Conservation (phyloP, 1,140 invertebrate genomes). For the Nebria ingens region DNA sequence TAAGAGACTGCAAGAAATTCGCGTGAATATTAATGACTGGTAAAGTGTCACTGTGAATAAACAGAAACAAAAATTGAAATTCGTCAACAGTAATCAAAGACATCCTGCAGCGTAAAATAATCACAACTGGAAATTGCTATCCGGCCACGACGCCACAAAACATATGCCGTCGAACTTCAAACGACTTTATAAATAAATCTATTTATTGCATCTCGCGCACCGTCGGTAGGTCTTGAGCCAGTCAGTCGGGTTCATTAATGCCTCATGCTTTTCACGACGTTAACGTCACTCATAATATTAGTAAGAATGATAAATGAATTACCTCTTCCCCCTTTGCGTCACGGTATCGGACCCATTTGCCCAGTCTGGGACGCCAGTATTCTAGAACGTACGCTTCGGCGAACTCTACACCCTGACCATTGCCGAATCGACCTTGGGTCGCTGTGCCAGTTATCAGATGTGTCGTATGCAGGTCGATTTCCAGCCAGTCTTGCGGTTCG, state of each 20-base stretch:
- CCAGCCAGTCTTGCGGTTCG: constrained; percentile 66
- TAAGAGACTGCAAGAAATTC: background rate
- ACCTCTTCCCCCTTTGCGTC: constrained; percentile 61
- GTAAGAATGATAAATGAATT: constrained; percentile 16
- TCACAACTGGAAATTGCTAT: background rate
- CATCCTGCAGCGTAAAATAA: background rate
- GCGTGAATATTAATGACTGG: background rate
- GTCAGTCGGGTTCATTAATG: background rate
- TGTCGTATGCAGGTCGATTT: constrained; percentile 60
- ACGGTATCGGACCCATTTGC: constrained; percentile 62
- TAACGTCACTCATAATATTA: background rate
- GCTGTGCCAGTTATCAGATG: constrained; percentile 71
- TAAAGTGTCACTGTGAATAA: background rate
- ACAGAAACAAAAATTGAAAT: background rate
- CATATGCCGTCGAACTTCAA: background rate
- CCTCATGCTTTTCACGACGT: background rate
- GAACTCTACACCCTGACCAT: constrained; percentile 71
- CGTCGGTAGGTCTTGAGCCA: background rate
- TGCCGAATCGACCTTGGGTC: constrained; percentile 78
- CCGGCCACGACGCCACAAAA: background rate
- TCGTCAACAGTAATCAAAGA: background rate
- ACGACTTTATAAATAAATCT: background rate
- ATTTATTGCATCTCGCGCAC: background rate
- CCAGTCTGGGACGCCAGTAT: constrained; percentile 60
- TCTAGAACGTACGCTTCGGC: constrained; percentile 68